Evolutionary conservation across 2,888 invertebrate genomes (phyloP), one percentile per base, ranked within the genome.

Genomic region (Ariolimax columbianus): DNA sequence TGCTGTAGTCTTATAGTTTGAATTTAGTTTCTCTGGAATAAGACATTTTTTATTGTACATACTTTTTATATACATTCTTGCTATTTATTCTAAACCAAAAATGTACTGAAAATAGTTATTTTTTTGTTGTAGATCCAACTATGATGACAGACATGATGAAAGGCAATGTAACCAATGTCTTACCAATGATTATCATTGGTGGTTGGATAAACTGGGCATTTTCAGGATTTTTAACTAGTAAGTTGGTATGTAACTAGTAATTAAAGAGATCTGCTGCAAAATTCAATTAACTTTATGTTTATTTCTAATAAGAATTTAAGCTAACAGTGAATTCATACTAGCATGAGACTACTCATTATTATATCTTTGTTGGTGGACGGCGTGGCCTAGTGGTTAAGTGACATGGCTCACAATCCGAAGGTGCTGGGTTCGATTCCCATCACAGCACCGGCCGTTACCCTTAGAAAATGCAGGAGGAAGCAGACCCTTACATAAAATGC

Each of bases 151-250:
- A 99, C 92, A 99, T 99, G 98, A 95, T 99, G 85, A 99, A 99
- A 94, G 99, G 99, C 78, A 99, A 99, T 94, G 96, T 99, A 43
- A 98, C 99, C 6, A 99, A 99, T 95, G 98, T 99, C 33, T 95
- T 99, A 90, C 99, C 99, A 0, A 99, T 99, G 99, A 98, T 99
- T 88, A 96, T 99, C 6, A 99, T 99, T 90, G 99, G 99, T 92
- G 99, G 98, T 23, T 99, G 99, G 99, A 99, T 99, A 91, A 99
- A 99, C 94, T 99, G 99, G 99, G 99, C 99, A 96, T 99, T 99
- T 94, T 99, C 99, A 75, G 99, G 99, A 82, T 99, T 99, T 93
- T 97, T 99, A 63, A 99, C 99, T n/a, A 99, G 97, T 96, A 95
- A 94, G 95, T 79, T 66, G 23, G 7, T 30, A 17, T 75, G 94